These are phyloP conservation scores for Dicycla oo DNA, from an alignment of 2,888 invertebrate species.

Conservation along the genomic window DNA sequence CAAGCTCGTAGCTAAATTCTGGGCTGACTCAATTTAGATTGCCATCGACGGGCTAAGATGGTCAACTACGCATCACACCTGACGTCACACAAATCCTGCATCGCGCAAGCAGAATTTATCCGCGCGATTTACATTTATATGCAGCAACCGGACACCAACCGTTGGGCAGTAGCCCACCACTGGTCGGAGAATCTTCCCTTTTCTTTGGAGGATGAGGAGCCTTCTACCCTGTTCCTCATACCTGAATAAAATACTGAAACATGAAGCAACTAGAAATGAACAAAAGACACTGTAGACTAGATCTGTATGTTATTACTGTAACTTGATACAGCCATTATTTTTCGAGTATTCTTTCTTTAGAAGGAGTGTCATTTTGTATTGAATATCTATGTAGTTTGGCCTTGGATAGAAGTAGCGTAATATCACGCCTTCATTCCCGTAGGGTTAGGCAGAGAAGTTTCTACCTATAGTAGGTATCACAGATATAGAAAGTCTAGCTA, in stretches of 20 bases:
- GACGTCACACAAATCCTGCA: too few relatives aligned
- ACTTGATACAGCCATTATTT: constrained; percentile 46
- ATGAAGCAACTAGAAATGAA: constrained; percentile 1
- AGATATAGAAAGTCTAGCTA: too few relatives aligned
- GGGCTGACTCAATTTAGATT: too few relatives aligned
- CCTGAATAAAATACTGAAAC: background rate
- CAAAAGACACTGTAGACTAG: background rate
- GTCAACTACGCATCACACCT: too few relatives aligned
- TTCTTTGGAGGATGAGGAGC: background rate
- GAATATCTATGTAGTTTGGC: constrained; percentile 10
- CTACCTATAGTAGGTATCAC: background rate
- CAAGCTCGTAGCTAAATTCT: too few relatives aligned
- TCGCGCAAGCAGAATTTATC: too few relatives aligned
- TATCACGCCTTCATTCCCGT: too few relatives aligned
- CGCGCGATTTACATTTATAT: too few relatives aligned
- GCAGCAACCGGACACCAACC: too few relatives aligned
- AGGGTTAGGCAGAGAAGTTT: background rate
- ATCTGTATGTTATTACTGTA: constrained; percentile 12
- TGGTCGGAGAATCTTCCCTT: too few relatives aligned
- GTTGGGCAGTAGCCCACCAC: too few relatives aligned
- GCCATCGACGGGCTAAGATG: too few relatives aligned
- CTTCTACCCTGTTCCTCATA: background rate
- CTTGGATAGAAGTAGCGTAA: background rate
- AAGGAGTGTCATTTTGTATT: constrained; percentile 25
- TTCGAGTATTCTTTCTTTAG: constrained; percentile 19